Percentiles rank a stretch among this genome's conserved stretches.
Evolutionary conservation across 2,113 vertebrate species (phyloP).

Genomic region (Nicator chloris): DNA sequence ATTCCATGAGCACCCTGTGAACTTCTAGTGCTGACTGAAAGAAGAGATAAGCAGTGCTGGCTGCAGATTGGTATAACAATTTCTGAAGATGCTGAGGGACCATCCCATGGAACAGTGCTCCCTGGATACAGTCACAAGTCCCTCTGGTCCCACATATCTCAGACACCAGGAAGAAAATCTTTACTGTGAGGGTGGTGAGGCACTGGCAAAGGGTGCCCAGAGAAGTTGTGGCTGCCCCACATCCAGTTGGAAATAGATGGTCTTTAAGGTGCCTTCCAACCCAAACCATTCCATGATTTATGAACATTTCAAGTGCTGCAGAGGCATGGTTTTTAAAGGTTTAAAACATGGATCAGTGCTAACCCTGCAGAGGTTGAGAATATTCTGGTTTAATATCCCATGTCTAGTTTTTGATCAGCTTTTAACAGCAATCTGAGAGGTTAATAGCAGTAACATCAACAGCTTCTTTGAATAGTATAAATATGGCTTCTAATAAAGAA

Average conservation of each 20-base stretch:
- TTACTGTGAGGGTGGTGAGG: neutral
- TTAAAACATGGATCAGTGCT: neutral
- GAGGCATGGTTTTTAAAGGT: neutral
- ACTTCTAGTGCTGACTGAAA: neutral
- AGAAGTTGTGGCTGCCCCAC: neutral
- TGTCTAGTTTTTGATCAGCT: neutral
- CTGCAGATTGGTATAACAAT: neutral
- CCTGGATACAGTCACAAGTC: neutral
- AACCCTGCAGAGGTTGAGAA: neutral
- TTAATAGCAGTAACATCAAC: neutral
- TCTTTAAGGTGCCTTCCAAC: neutral
- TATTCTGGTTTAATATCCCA: neutral
- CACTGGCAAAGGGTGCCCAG: neutral
- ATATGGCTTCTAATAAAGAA: conserved; percentile 50
- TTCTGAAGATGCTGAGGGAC: neutral
- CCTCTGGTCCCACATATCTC: neutral
- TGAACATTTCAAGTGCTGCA: neutral
- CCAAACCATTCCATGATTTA: neutral
- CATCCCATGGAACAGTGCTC: neutral
- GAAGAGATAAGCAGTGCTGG: neutral
- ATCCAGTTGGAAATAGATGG: neutral
- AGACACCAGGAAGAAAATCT: neutral
- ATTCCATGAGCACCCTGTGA: neutral
- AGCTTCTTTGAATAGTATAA: conserved; percentile 15
- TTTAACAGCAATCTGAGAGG: neutral